Evolutionary conservation across 1,140 invertebrate species (phyloP).

Genomic region (Nixonia krombeini): DNA sequence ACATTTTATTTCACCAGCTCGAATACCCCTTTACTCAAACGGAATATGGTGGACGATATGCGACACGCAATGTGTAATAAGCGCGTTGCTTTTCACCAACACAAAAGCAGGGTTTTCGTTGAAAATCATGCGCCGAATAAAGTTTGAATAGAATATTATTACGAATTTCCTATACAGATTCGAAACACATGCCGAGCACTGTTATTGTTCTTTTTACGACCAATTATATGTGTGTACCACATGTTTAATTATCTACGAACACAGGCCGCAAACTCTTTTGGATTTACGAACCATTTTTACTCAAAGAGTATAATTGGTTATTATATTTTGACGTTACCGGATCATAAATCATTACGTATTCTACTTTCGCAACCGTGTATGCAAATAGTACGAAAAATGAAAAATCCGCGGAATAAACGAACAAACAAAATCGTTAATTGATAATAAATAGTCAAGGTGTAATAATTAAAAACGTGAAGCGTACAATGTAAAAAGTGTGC

Average conservation of each 20-base stretch:
- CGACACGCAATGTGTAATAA: neutral
- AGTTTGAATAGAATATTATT: slow-evolving; percentile 1
- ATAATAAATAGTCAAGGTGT: no score
- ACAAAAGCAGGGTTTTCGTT: neutral
- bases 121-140: neutral
- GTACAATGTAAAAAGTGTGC: no score
- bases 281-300: no score
- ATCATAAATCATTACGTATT: no score
- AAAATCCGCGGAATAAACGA: no score
- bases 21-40: neutral
- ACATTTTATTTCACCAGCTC: neutral
- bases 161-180: slow-evolving; percentile 1
- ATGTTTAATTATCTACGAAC: no score
- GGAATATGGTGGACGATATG: neutral
- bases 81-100: neutral
- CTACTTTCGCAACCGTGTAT: no score
- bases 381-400: no score
- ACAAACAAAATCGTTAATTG: no score
- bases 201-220: slow-evolving; percentile 1
- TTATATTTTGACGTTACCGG: no score
- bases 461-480: no score
- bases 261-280: slow-evolving; percentile 6
- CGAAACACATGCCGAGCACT: neutral
- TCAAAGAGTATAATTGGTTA: no score
- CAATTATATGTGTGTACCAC: neutral